Conservation (phyloP, 2,113 vertebrate species). For the Sigmodon hispidus region DNA sequence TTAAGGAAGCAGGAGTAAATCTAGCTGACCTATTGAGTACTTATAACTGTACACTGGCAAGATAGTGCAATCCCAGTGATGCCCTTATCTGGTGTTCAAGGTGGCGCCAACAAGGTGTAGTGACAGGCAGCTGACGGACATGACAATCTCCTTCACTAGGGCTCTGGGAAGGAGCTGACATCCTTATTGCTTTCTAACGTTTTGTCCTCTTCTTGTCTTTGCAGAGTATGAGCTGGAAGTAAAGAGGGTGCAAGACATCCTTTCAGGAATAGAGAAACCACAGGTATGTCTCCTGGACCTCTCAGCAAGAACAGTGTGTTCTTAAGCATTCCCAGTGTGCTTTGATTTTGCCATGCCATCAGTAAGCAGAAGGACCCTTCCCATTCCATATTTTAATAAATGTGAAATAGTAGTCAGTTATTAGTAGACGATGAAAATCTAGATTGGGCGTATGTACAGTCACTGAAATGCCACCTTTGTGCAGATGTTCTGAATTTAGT, state of each 20-base stretch:
- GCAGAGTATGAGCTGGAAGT: conserved; percentile 95
- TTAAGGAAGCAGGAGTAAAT: conserved; percentile 4
- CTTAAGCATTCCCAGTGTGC: conserved; percentile 39
- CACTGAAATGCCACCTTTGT: conserved; percentile 42
- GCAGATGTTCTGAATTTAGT: conserved; percentile 17
- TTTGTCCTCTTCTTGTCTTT: conserved; percentile 64
- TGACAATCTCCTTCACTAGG: background rate
- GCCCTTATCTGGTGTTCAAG: background rate
- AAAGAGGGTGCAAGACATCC: conserved; percentile 95
- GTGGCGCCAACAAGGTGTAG: background rate
- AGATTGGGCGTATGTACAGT: conserved; percentile 41
- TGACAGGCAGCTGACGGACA: background rate
- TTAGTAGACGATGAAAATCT: conserved; percentile 37
- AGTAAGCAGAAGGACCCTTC: conserved; percentile 52
- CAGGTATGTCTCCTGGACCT: conserved; percentile 90
- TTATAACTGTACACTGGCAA: background rate
- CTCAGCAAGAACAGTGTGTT: background rate
- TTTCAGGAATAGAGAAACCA: conserved; percentile 97
- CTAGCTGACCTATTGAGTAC: background rate
- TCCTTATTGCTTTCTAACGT: conserved; percentile 51
- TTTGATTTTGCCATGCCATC: conserved; percentile 28
- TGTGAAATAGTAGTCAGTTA: conserved; percentile 50
- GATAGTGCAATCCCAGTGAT: background rate
- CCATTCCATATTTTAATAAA: conserved; percentile 57
- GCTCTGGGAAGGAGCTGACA: background rate